Base-by-base conservation (phyloP, 2,888 invertebrate genomes). In the Petrophora chlorosata region DNA sequence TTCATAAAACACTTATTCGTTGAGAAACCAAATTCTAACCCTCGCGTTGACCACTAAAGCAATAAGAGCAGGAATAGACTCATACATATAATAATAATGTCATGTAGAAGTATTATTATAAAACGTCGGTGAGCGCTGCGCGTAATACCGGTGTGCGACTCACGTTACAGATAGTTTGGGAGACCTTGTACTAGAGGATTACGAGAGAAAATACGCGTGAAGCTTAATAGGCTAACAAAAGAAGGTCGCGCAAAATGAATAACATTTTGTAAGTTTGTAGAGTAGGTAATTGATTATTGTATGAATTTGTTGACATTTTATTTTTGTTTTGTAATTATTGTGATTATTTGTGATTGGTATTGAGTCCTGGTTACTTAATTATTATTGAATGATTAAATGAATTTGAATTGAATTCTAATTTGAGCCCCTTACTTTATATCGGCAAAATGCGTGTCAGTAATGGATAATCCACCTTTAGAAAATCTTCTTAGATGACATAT, bases 81-180 rank as follows among this genome's bases (percentile, higher is more conserved):
- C 49, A 54, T 23, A 44, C 40, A 52, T 55, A 52, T 52, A 60
- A 56, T 57, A 63, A 61, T 63, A 55, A 56, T 59, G 44, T 49
- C 56, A 59, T 53, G 54, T 55, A 53, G 53, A 55, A 51, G 58
- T 66, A 65, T 65, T 69, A 70, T 79, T 70, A 68, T 73, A 71
- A 70, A 75, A 64, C 60, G 67, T 65, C 61, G 65, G 73, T 76
- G 70, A 62, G 67, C 73, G 69, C 69, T 45, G 60, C 67, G 81
- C 82, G 81, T 82, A 83, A 82, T 77, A 83, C 82, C 76, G 73
- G 83, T 79, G 72, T 68, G 66, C 70, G 62, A 57, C 70, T 77
- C 77, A 70, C 63, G 70, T 80, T 78, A 76, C 79, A 68, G 53
- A 56, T 44, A 50, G 49, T 16, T 1, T 8, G 14, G 15, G 39